These are phyloP conservation scores for Alosa alosa DNA, from an alignment of 2,113 vertebrate species.

Conservation along the genomic window DNA sequence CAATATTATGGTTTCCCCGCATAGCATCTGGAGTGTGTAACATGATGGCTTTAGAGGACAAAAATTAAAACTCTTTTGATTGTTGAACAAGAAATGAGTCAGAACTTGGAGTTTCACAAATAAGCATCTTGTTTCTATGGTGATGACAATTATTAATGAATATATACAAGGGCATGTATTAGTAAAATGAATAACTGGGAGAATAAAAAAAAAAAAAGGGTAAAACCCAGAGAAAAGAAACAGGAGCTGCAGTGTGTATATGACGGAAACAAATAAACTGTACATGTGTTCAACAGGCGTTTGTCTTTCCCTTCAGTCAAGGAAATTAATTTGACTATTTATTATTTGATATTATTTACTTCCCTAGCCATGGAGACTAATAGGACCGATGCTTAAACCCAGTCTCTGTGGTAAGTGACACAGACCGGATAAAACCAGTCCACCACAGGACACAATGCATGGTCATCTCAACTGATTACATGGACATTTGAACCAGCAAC, in stretches of 20 bases:
- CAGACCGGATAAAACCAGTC: too few relatives aligned
- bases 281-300: conserved; percentile 78
- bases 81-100: not conserved
- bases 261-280: conserved; percentile 88
- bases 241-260: conserved; percentile 91
- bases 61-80: conserved; percentile 75
- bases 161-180: conserved; percentile 95
- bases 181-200: conserved; percentile 72
- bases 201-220: conserved; percentile 47
- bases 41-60: conserved; percentile 50
- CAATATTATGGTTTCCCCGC: conserved; percentile 74
- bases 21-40: conserved; percentile 80
- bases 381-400: too few relatives aligned
- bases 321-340: too few relatives aligned
- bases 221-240: conserved; percentile 53
- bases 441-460: too few relatives aligned
- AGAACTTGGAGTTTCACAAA: conserved; percentile 67
- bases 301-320: too few relatives aligned
- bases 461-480: too few relatives aligned
- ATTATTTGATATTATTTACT: too few relatives aligned
- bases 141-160: conserved; percentile 87
- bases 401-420: too few relatives aligned
- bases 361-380: too few relatives aligned
- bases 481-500: too few relatives aligned
- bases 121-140: conserved; percentile 93